A percentile compares a stretch with the other conserved stretches of the same genome.
Evolutionary conservation across 2,797 vertebrate genomes (phyloP).

Genomic region (Pseudochirops corinnae): DNA sequence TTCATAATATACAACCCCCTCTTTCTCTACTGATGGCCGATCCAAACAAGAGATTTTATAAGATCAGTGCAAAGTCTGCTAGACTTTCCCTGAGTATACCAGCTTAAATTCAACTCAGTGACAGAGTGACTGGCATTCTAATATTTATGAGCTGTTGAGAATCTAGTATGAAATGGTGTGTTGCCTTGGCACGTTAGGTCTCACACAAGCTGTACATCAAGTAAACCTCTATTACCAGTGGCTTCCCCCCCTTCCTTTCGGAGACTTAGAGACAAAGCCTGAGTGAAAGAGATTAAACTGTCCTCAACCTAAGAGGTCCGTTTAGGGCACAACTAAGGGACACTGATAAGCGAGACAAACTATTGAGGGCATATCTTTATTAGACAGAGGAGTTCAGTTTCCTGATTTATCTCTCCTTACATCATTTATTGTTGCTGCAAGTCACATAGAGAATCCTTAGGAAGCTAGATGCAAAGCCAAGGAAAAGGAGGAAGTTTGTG

Average conservation of each 20-base stretch:
- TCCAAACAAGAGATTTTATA: constrained; percentile 4
- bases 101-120: constrained; percentile 34
- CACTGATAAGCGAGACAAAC: not conserved
- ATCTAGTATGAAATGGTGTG: constrained; percentile 18
- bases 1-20: constrained; percentile 8
- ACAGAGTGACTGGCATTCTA: constrained; percentile 47
- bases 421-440: constrained; percentile 26
- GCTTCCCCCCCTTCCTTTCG: not conserved
- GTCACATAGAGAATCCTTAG: constrained; percentile 1
- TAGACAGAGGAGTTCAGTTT: constrained; percentile 27
- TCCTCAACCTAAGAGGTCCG: not conserved
- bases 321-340: constrained; percentile 38
- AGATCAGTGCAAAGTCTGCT: constrained; percentile 18
- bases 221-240: not conserved
- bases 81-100: not conserved
- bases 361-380: constrained; percentile 6
- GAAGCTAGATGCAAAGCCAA: not conserved
- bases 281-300: constrained; percentile 50
- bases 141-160: not conserved
- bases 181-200: not conserved
- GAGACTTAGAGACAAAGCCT: constrained; percentile 25
- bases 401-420: constrained; percentile 7
- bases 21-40: not conserved
- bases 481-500: not conserved
- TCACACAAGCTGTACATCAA: not conserved